phyloP scores from a whole-genome alignment of 1,140 invertebrate species.

The Araneus ventricosus region DNA sequence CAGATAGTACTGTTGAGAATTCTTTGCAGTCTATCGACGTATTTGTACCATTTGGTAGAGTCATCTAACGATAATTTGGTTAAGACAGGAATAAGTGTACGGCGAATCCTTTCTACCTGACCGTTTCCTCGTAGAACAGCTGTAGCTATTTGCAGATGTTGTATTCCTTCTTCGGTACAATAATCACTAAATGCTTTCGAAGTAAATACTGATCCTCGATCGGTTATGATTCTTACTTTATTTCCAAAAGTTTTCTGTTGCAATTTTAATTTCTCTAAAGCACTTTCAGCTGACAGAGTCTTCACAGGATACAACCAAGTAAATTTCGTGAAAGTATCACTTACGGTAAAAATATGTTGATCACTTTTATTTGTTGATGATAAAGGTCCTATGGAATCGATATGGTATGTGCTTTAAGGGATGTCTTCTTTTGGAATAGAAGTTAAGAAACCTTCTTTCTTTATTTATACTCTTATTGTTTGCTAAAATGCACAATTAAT shows the following conservation, averaged over 20 bases:
- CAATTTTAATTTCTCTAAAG: not conserved
- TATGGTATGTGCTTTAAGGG: not conserved
- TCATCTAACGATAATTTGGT: not conserved
- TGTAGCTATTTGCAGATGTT: slow-evolving; percentile 56
- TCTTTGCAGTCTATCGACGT: too few relatives aligned
- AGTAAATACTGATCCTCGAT: too few relatives aligned
- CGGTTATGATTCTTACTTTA: not conserved
- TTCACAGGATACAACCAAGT: too few relatives aligned
- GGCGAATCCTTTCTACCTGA: not conserved
- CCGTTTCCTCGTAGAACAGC: not conserved
- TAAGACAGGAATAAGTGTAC: slow-evolving; percentile 13
- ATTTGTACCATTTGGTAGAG: too few relatives aligned
- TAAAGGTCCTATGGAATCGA: too few relatives aligned
- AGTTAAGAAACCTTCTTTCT: not conserved
- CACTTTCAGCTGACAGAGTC: not conserved
- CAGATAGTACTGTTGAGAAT: not conserved
- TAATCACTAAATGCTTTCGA: too few relatives aligned
- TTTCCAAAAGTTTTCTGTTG: too few relatives aligned
- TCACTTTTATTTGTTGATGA: not conserved
- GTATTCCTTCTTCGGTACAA: too few relatives aligned
- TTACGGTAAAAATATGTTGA: not conserved
- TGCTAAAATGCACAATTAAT: not conserved
- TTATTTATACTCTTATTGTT: not conserved
- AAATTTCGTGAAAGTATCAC: slow-evolving; percentile 24
- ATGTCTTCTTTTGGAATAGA: not conserved